Evolutionary conservation across 2,113 vertebrate species (phyloP).

Genomic region (Seriola quinqueradiata): DNA sequence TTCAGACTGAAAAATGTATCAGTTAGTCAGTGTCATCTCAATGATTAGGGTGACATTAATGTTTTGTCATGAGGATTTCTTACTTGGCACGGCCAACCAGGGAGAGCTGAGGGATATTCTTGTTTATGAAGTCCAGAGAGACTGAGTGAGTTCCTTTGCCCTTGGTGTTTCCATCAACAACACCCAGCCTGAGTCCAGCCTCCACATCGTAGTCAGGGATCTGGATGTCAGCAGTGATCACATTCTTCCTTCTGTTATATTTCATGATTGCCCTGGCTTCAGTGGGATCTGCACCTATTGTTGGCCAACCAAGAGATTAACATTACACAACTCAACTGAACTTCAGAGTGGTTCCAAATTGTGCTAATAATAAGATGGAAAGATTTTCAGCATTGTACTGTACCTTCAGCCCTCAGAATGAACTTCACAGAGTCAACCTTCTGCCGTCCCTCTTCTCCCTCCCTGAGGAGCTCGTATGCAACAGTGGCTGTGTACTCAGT

Average conservation of each 20-base stretch:
- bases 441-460: slow-evolving; percentile 77
- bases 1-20: slow-evolving; percentile 79
- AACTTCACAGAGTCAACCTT: slow-evolving; percentile 87
- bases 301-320: neutral
- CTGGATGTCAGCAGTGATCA: slow-evolving; percentile 86
- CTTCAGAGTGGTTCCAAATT: neutral
- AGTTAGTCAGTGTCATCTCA: neutral
- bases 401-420: slow-evolving; percentile 89
- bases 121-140: slow-evolving; percentile 89
- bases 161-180: slow-evolving; percentile 80
- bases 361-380: neutral
- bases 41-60: neutral
- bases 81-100: slow-evolving; percentile 90
- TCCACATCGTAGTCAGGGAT: slow-evolving; percentile 88
- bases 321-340: neutral
- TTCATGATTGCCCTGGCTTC: slow-evolving; percentile 85
- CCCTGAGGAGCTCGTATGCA: slow-evolving; percentile 82
- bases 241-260: slow-evolving; percentile 87
- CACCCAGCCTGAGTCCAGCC: slow-evolving; percentile 87
- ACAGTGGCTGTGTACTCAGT: slow-evolving; percentile 89
- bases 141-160: slow-evolving; percentile 84
- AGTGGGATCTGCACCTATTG: slow-evolving; percentile 83
- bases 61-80: slow-evolving; percentile 34
- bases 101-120: slow-evolving; percentile 87
- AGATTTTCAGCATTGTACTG: slow-evolving; percentile 34